These are phyloP conservation scores for Prietella phreatophila DNA, from an alignment of 2,113 vertebrate genomes.

Conservation along the genomic window DNA sequence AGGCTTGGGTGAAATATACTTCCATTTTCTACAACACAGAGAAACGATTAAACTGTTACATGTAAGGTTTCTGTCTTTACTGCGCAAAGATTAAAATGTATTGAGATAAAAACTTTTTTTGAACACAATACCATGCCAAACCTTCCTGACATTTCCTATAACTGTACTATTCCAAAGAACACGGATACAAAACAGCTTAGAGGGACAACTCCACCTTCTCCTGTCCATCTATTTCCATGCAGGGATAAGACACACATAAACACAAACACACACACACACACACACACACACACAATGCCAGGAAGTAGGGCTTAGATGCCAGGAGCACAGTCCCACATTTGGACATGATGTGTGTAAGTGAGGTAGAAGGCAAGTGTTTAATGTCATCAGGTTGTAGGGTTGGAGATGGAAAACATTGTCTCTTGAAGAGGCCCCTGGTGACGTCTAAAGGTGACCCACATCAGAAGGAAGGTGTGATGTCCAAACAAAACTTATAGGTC, in stretches of 20 bases:
- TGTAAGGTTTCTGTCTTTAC: background rate
- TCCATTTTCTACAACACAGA: background rate
- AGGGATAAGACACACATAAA: conserved; percentile 32
- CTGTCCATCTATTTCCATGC: conserved; percentile 34
- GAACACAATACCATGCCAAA: conserved; percentile 35
- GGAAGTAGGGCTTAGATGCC: conserved; percentile 47
- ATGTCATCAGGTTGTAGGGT: background rate
- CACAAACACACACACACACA: conserved; percentile 54
- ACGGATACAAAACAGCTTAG: conserved; percentile 44
- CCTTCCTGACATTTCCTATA: conserved; percentile 52
- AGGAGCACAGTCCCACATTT: conserved; percentile 14
- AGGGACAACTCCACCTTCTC: conserved; percentile 43
- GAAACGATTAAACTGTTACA: background rate
- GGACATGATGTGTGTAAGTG: conserved; percentile 7
- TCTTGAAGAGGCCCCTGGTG: background rate
- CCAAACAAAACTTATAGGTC: background rate
- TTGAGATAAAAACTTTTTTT: conserved; percentile 33
- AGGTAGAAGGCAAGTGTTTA: background rate
- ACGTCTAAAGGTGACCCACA: background rate
- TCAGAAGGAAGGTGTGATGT: background rate
- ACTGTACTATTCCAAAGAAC: conserved; percentile 41
- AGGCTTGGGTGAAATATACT: background rate
- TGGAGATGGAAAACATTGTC: background rate
- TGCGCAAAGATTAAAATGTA: background rate
- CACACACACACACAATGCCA: conserved; percentile 52